Base-by-base conservation (phyloP, 2,888 invertebrate species). In the Nephrotoma appendiculata region DNA sequence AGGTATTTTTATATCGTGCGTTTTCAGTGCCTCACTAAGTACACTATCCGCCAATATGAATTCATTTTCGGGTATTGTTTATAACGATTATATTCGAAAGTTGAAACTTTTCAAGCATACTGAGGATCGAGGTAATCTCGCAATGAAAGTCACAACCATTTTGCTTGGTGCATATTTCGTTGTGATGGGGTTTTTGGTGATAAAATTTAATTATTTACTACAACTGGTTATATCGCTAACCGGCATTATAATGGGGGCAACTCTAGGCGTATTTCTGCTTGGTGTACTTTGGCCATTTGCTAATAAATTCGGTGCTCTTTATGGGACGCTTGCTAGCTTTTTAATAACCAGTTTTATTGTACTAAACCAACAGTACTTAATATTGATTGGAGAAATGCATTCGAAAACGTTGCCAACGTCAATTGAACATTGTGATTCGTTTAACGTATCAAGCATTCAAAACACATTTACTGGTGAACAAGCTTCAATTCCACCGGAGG, bases 211-310 rank as follows among this genome's bases (percentile, higher is more conserved):
- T 44, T 44, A 85, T 85, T 44, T 44, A 11, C 11, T 85, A 19
- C 85, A 85, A 85, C 6, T 85, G 42, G 43, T 44, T 6, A 15
- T 85, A 1, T 19, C 44, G 2, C 15, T 85, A 19, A 19, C 45
- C 0, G 85, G 85, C 6, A 85, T 44, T 44, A 44, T 19, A 15
- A 11, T 44, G 43, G 85, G 85, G 1, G 19, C 85, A 45, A 85
- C 85, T 15, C 11, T 85, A 19, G 85, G 85, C 5, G 45, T 85
- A 19, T 85, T 85, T 85, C 6, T 44, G 6, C 19, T 85, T 4
- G 94, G 94, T 42, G 93, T 94, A 92, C 90, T 94, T 87, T 90
- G 94, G 86, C 94, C 95, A 0, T 94, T 19, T 6, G 42, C 85
- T 2, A 85, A 85, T 45, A 84, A 84, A 84, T 84, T 15, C 6